Evolutionary conservation across 2,113 vertebrate genomes (phyloP).

Genomic region (Mustela nigripes): DNA sequence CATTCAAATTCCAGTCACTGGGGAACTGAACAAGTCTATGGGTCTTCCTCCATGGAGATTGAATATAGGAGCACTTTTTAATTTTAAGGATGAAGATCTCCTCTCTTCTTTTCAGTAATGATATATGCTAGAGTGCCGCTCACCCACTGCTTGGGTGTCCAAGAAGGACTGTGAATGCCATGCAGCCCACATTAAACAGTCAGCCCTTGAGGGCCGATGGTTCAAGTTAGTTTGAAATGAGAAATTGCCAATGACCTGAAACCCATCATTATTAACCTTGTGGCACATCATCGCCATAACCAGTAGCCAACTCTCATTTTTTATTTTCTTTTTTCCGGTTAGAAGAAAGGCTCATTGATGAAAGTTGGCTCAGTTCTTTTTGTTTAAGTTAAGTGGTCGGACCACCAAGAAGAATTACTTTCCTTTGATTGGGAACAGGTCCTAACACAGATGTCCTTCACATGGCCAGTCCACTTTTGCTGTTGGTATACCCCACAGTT

Average conservation of each 20-base stretch:
- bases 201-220: not conserved
- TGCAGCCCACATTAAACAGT: slow-evolving; percentile 40
- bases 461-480: not conserved
- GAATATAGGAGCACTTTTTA: not conserved
- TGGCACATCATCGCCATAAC: slow-evolving; percentile 23
- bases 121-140: not conserved
- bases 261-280: slow-evolving; percentile 76
- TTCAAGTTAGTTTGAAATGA: slow-evolving; percentile 74
- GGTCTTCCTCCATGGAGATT: not conserved
- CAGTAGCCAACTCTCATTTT: slow-evolving; percentile 63
- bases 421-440: slow-evolving; percentile 66
- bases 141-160: slow-evolving; percentile 62
- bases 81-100: not conserved
- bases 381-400: slow-evolving; percentile 81
- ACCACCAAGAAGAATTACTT: slow-evolving; percentile 75
- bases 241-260: slow-evolving; percentile 77
- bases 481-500: not conserved
- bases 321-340: not conserved
- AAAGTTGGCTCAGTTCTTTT: slow-evolving; percentile 71
- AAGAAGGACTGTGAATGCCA: not conserved
- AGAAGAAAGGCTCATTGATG: slow-evolving; percentile 79
- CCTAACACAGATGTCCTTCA: slow-evolving; percentile 61
- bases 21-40: not conserved
- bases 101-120: slow-evolving; percentile 19
- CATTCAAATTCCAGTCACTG: not conserved